phyloP scores from a whole-genome alignment of 2,797 vertebrate species.

The Acanthornis magna region DNA sequence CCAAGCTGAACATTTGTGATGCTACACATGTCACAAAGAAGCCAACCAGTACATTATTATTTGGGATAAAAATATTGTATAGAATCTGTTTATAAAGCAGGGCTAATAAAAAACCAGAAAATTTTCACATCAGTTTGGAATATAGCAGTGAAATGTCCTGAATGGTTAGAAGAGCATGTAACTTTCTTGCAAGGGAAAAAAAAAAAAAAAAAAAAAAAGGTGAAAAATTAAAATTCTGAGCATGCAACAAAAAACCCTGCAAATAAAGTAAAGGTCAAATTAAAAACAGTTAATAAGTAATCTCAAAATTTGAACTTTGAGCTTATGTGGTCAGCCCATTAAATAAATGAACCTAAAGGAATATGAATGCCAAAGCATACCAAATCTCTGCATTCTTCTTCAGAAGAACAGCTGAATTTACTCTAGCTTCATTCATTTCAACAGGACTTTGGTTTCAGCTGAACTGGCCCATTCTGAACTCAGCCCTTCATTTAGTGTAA shows the following conservation, averaged over 20 bases:
- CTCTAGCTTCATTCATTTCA: not conserved
- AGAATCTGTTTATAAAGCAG: not conserved
- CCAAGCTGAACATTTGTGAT: not conserved
- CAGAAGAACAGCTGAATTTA: not conserved
- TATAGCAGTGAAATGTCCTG: not conserved
- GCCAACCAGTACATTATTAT: not conserved
- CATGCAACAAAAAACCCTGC: not conserved
- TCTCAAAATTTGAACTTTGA: conserved; percentile 16
- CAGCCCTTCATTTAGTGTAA: not conserved
- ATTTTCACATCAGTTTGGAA: not conserved
- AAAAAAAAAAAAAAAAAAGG: not conserved
- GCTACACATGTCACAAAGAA: not conserved
- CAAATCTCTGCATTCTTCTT: not conserved
- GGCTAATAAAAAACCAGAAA: not conserved
- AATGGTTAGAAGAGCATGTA: rapidly evolving
- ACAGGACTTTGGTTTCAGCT: not conserved
- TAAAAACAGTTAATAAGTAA: conserved; percentile 57
- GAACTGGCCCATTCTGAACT: not conserved
- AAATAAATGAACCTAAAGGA: not conserved
- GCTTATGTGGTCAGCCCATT: not conserved
- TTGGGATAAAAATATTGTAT: not conserved
- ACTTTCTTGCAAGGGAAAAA: not conserved
- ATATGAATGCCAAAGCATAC: not conserved
- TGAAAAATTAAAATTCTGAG: not conserved
- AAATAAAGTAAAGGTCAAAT: conserved; percentile 25